These are phyloP conservation scores for Symphodus melops DNA, from an alignment of 2,113 vertebrate genomes.

Conservation along the genomic window DNA sequence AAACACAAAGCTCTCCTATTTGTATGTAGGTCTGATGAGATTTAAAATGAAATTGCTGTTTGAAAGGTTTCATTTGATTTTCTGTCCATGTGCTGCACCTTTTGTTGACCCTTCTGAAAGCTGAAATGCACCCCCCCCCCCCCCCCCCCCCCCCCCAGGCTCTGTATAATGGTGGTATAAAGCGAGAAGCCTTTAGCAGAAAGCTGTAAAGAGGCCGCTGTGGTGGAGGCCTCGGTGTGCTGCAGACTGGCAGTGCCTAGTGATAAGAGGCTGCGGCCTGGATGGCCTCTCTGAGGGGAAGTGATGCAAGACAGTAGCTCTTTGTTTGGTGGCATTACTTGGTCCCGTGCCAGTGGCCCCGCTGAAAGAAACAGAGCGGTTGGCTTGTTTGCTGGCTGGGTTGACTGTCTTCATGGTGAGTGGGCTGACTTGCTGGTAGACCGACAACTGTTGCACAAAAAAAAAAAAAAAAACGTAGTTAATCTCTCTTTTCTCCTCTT, in stretches of 20 bases:
- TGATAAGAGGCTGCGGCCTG: slow-evolving; percentile 80
- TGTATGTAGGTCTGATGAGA: slow-evolving; percentile 2
- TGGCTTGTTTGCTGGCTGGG: slow-evolving; percentile 76
- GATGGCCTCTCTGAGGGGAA: slow-evolving; percentile 76
- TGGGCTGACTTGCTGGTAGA: slow-evolving; percentile 70
- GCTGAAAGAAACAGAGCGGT: slow-evolving; percentile 77
- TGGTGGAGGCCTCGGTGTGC: slow-evolving; percentile 61
- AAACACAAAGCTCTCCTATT: not conserved
- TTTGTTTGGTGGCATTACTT: slow-evolving; percentile 84
- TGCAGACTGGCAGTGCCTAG: slow-evolving; percentile 77
- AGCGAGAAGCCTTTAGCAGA: slow-evolving; percentile 50
- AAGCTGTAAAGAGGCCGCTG: slow-evolving; percentile 54
- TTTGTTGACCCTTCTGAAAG: slow-evolving; percentile 47
- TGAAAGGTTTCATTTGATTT: slow-evolving; percentile 48
- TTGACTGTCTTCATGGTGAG: slow-evolving; percentile 72
- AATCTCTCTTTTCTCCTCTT: slow-evolving; percentile 71
- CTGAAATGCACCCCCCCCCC: slow-evolving; percentile 31
- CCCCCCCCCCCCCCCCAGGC: slow-evolving; percentile 43
- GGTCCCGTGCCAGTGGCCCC: slow-evolving; percentile 80
- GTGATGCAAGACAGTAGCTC: slow-evolving; percentile 86
- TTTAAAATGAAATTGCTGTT: slow-evolving; percentile 25
- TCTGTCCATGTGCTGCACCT: slow-evolving; percentile 29
- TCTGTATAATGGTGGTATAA: slow-evolving; percentile 53
- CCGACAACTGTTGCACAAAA: slow-evolving; percentile 62
- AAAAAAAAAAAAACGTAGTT: slow-evolving; percentile 73